These are phyloP conservation scores for Epirrita christyi DNA, from an alignment of 2,888 invertebrate species.

Conservation along the genomic window DNA sequence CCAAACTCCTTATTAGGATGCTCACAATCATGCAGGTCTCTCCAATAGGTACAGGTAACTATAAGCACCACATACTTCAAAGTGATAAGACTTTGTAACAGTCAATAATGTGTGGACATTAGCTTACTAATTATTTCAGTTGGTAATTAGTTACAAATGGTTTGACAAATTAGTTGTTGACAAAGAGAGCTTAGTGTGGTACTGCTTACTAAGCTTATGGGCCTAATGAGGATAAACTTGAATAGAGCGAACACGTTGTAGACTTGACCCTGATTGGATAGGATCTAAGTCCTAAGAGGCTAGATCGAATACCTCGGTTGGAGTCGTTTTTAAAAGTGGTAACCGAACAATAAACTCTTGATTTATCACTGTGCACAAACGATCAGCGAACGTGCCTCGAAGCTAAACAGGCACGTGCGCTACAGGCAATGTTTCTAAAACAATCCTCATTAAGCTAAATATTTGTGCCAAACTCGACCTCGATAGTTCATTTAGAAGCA, in stretches of 20 bases:
- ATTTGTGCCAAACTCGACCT: constrained; percentile 47
- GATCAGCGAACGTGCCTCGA: constrained; percentile 60
- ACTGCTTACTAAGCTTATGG: constrained; percentile 1
- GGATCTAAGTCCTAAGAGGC: constrained; percentile 9
- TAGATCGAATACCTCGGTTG: constrained; percentile 28
- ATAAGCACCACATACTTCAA: constrained; percentile 41
- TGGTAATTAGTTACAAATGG: constrained; percentile 46
- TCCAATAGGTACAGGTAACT: constrained; percentile 37
- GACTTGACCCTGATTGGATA: constrained; percentile 30
- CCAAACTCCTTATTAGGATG: constrained; percentile 20
- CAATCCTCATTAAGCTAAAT: constrained; percentile 66
- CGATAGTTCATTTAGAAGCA: constrained; percentile 27
- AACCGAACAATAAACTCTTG: constrained; percentile 44
- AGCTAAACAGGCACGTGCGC: constrained; percentile 77
- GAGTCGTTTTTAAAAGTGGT: constrained; percentile 31
- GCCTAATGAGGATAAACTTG: constrained; percentile 18
- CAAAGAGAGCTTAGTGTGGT: constrained; percentile 8
- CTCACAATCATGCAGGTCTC: constrained; percentile 10
- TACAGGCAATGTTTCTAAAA: constrained; percentile 74
- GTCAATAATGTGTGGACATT: constrained; percentile 58
- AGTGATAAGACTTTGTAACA: constrained; percentile 48
- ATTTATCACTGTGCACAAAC: constrained; percentile 52
- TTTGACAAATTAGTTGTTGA: constrained; percentile 10
- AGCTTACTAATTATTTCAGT: constrained; percentile 64
- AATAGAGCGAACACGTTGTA: constrained; percentile 11